Evolutionary conservation across 2,797 vertebrate genomes (phyloP), one percentile per base, ranked within the genome.

Genomic region (Macropodus opercularis): DNA sequence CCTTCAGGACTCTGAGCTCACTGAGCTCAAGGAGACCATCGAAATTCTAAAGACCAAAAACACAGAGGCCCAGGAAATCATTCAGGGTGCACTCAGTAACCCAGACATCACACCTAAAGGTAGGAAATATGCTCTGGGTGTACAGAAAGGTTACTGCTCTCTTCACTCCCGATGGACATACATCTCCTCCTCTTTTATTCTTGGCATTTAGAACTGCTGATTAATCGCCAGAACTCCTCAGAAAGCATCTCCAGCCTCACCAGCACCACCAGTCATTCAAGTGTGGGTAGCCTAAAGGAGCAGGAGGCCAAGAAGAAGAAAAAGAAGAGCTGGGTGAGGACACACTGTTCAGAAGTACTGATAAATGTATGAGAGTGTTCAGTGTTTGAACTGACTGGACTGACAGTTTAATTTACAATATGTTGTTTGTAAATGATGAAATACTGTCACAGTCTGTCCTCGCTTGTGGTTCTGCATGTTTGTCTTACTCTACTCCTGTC

Each of bases 231-330:
- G 86, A 99, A 99, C 77, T 99, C 97, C 21, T 97, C 96, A 0
- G 98, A 99, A 72, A 99, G 97, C 89, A 95, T 99, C 87, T 95
- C 94, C 31, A 99, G 97, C 75, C 93, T 99, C 69, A 91, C 95
- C 88, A 98, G 97, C 90, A 94, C 94, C 79, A 94, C 94, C 78
- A 99, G 97, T 86, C 95, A 95, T 77, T 96, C 96, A 41, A 98
- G 97, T 75, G 77, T 96, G 0, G 93, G 96, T 13, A 98, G 96
- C 78, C 74, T 97, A 52, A 99, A 98, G 81, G 97, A 98, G 0
- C 92, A 94, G 4, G 98, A 99, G 0, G 95, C 95, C 59, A 99
- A 98, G 82, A 99, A 98, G 90, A 99, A 98, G 90, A 99, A 98
- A 75, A 99, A 99, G 74, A 99, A 98, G 87, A 97, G 96, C 81